These are phyloP conservation scores for Sebastes itinus DNA, from an alignment of 2,797 vertebrate genomes.

Conservation along the genomic window DNA sequence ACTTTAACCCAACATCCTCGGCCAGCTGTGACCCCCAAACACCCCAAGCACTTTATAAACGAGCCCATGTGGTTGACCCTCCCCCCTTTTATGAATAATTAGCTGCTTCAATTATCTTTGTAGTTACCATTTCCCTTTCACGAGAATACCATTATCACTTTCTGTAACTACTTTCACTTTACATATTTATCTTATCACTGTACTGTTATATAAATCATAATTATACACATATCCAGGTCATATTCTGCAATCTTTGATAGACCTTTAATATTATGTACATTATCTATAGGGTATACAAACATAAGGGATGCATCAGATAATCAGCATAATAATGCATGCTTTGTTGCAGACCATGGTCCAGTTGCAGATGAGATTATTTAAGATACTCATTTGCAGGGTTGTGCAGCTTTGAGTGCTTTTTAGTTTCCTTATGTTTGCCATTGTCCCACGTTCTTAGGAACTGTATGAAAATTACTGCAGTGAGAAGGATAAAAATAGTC, in stretches of 20 bases:
- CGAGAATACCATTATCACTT: neutral
- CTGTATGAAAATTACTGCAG: neutral
- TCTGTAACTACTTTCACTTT: neutral
- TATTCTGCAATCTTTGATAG: neutral
- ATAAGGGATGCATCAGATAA: neutral
- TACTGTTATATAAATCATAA: neutral
- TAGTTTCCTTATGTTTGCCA: neutral
- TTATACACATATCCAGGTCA: neutral
- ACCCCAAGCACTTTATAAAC: neutral
- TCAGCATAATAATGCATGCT: neutral
- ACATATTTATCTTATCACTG: neutral
- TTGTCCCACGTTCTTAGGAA: neutral
- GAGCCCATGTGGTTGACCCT: neutral
- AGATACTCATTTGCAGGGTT: neutral
- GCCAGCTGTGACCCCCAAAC: constrained; percentile 22
- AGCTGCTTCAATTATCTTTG: neutral
- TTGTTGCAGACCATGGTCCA: neutral
- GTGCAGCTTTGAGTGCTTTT: neutral
- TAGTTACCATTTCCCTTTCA: neutral
- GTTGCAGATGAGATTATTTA: neutral
- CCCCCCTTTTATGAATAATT: neutral
- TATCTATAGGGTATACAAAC: neutral
- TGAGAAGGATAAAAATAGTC: neutral
- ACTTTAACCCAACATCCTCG: neutral
- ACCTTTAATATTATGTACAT: neutral